Base-by-base conservation (phyloP, 2,113 vertebrate species). In the Cygnus atratus region DNA sequence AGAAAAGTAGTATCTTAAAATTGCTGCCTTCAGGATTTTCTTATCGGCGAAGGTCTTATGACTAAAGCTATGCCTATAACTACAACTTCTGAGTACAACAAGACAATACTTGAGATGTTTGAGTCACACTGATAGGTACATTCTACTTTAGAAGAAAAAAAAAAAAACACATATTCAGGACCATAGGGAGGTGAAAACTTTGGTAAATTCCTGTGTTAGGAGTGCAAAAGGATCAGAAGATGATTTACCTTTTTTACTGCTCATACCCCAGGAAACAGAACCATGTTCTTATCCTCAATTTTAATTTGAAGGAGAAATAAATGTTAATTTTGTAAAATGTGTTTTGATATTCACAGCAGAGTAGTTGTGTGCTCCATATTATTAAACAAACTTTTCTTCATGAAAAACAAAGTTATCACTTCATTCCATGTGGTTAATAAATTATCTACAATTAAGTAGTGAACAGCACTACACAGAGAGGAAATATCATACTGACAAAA, bases 401-500 rank as follows among this genome's bases (percentile, higher is more conserved):
- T 66, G 74, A 35, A 58, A 89, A 95, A 39, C 14, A 75, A 37
- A 43, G 28, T 59, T 73, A 66, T 43, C 13, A 5, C 35, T 93
- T 80, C 78, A 55, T 71, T 86, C 41, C 61, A 55, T 55, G n/a
- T 44, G 54, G n/a, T 78, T 83, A 78, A 44, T 61, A 94, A 87
- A 58, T 95, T 78, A 84, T 75, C 71, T 88, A 67, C 72, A 94
- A 71, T 93, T 66, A 94, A 63, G 52, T 84, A 90, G 43, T 13
- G 21, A 94, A 71, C 29, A 83, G 77, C 28, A 77, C 33, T 74
- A 79, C 74, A 55, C 63, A 67, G 46, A 81, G 39, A 84, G 75
- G 88, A 95, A 97, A 76, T 28, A 78, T 79, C 16, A 55, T 80
- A 22, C 67, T 87, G 71, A 55, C 72, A 93, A 90, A 93, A 81